Conservation (phyloP, 2,113 vertebrate species). For the Callopanchax toddi region DNA sequence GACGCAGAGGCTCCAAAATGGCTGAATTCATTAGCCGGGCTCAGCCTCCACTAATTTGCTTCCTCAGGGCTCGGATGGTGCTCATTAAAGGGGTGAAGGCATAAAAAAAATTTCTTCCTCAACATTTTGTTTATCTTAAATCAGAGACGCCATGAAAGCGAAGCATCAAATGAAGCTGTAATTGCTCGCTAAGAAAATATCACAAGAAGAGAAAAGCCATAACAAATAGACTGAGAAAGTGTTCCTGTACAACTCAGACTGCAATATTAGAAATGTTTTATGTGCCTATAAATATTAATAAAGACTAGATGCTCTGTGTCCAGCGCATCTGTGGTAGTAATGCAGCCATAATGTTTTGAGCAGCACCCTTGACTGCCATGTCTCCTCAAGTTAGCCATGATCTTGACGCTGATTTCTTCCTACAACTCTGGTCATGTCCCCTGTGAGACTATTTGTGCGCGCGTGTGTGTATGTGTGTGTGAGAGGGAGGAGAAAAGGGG, state of each 20-base stretch:
- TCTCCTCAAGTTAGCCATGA: slow-evolving; percentile 69
- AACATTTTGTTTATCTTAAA: slow-evolving; percentile 73
- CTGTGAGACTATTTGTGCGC: slow-evolving; percentile 49
- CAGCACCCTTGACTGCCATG: slow-evolving; percentile 66
- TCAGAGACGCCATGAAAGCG: slow-evolving; percentile 43
- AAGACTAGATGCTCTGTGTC: slow-evolving; percentile 18
- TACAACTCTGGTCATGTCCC: slow-evolving; percentile 72
- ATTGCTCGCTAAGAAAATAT: slow-evolving; percentile 59
- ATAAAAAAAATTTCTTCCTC: slow-evolving; percentile 32
- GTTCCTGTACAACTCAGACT: slow-evolving; percentile 2
- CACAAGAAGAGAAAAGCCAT: slow-evolving; percentile 22
- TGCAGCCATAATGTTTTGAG: slow-evolving; percentile 54
- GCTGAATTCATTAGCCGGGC: slow-evolving; percentile 74
- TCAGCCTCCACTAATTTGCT: slow-evolving; percentile 71
- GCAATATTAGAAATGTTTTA: slow-evolving; percentile 11
- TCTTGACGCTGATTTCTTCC: slow-evolving; percentile 71
- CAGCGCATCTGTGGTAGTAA: slow-evolving; percentile 40
- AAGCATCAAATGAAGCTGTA: slow-evolving; percentile 53
- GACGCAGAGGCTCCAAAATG: slow-evolving; percentile 73
- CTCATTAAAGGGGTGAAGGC: slow-evolving; percentile 70
- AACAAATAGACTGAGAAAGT: slow-evolving; percentile 24
- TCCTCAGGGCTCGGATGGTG: slow-evolving; percentile 67
- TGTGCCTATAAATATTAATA: slow-evolving; percentile 13
- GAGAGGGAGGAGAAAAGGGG: background rate
- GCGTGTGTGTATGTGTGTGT: slow-evolving; percentile 15